Conservation (phyloP, 2,888 invertebrate genomes). For the Scaptomyza tumidula region DNA sequence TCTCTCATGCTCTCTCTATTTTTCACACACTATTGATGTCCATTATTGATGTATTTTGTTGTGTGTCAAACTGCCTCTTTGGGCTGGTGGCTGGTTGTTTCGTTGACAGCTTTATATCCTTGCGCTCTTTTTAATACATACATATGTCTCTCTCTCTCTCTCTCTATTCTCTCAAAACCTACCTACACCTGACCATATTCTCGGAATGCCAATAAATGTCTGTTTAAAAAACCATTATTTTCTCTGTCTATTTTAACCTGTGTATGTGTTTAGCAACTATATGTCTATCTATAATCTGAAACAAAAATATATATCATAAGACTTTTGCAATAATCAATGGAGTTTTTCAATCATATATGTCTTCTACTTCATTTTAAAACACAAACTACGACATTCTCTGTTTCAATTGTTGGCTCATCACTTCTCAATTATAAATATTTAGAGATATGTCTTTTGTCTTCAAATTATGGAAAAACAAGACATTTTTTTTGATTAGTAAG, state of each 20-base stretch:
- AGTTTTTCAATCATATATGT: neutral
- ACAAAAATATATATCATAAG: neutral
- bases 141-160: constrained; percentile 20
- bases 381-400: neutral
- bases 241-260: constrained; percentile 11
- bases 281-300: constrained; percentile 4
- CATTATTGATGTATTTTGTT: constrained; percentile 53
- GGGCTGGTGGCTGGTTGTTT: constrained; percentile 9
- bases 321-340: neutral
- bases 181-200: constrained; percentile 16
- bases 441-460: too few species aligned
- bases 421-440: too few species aligned
- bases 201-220: constrained; percentile 12
- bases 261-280: neutral
- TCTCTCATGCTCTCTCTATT: constrained; percentile 18
- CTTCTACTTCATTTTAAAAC: neutral
- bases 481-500: too few species aligned
- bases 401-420: too few species aligned
- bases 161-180: constrained; percentile 14
- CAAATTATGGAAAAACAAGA: too few species aligned
- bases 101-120: constrained; percentile 16
- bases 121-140: constrained; percentile 7
- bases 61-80: constrained; percentile 22
- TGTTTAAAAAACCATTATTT: neutral
- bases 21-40: constrained; percentile 35